These are phyloP conservation scores for Eubasilissa regina DNA, from an alignment of 1,140 invertebrate genomes.

Conservation along the genomic window DNA sequence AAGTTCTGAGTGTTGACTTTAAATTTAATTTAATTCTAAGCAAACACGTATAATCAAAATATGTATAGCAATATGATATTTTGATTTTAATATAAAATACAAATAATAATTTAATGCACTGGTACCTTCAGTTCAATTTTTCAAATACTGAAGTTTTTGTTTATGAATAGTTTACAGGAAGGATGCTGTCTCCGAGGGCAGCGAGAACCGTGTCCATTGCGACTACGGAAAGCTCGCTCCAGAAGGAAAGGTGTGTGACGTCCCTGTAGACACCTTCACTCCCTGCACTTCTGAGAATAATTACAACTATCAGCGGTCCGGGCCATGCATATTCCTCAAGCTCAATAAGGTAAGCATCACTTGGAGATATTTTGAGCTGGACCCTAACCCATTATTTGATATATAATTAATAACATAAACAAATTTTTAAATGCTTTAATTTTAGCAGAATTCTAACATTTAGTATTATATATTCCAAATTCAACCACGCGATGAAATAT, in stretches of 20 bases:
- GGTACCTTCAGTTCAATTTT: too few relatives aligned
- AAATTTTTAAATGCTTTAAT: too few relatives aligned
- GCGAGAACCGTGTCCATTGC: constrained; percentile 72
- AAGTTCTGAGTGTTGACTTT: too few relatives aligned
- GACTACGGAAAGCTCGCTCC: constrained; percentile 68
- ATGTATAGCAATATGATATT: too few relatives aligned
- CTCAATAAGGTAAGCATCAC: constrained; percentile 80
- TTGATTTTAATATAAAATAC: too few relatives aligned
- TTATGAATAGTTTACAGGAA: constrained; percentile 66
- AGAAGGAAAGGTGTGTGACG: constrained; percentile 72
- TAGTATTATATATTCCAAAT: too few relatives aligned
- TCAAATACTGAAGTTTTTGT: constrained; percentile 7
- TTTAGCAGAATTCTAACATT: too few relatives aligned
- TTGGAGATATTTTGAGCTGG: background rate
- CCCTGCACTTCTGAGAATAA: constrained; percentile 81
- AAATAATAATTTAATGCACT: too few relatives aligned
- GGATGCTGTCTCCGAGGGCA: constrained; percentile 65
- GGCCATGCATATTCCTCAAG: constrained; percentile 89
- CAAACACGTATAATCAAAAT: too few relatives aligned
- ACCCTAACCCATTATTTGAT: background rate
- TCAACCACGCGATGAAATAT: too few relatives aligned
- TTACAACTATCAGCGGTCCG: constrained; percentile 84
- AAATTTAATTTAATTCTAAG: too few relatives aligned
- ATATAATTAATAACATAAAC: background rate
- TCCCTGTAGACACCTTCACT: constrained; percentile 75